Evolutionary conservation across 2,888 invertebrate genomes (phyloP).

Genomic region (Lissonota sp.): DNA sequence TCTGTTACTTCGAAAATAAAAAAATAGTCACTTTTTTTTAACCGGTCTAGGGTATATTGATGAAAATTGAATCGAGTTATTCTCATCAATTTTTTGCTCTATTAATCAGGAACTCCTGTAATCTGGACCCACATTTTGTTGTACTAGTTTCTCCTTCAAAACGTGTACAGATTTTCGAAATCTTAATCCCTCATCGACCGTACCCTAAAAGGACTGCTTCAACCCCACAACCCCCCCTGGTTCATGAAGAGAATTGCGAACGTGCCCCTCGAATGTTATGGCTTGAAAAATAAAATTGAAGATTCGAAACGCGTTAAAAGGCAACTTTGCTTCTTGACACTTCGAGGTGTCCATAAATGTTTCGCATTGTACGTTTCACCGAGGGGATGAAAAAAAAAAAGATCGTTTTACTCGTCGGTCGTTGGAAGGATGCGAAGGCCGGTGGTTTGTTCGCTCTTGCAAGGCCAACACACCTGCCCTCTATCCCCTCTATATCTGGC

Average conservation of each 20-base stretch:
- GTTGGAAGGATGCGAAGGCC: slow-evolving; percentile 9
- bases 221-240: too few species aligned
- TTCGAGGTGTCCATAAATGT: slow-evolving; percentile 44
- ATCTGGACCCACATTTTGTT: too few species aligned
- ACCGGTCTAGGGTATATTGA: too few species aligned
- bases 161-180: too few species aligned
- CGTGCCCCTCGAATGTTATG: slow-evolving; percentile 34
- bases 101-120: too few species aligned
- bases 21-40: too few species aligned
- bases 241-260: slow-evolving; percentile 56
- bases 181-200: too few species aligned
- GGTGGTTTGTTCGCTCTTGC: not conserved
- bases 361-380: slow-evolving; percentile 35
- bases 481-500: not conserved
- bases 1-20: too few species aligned
- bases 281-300: slow-evolving; percentile 60
- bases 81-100: too few species aligned
- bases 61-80: too few species aligned
- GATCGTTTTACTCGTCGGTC: slow-evolving; percentile 4
- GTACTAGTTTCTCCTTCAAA: too few species aligned
- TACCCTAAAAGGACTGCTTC: too few species aligned
- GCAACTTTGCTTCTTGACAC: slow-evolving; percentile 35
- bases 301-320: slow-evolving; percentile 58
- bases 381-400: not conserved
- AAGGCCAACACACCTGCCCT: slow-evolving; percentile 44